Evolutionary conservation across 2,888 invertebrate species (phyloP).

Genomic region (Morpho helenor): DNA sequence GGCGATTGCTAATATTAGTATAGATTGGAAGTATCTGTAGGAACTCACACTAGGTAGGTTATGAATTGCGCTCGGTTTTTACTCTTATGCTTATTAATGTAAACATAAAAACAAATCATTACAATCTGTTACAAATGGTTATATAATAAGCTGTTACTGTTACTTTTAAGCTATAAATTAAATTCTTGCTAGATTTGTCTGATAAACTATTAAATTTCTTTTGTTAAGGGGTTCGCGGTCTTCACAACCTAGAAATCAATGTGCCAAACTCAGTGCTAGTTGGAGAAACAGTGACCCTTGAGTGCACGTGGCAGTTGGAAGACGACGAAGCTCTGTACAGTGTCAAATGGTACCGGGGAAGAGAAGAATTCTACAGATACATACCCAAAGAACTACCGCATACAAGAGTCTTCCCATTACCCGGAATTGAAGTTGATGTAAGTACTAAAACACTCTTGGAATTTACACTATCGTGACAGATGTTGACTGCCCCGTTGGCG

Average conservation of each 20-base stretch:
- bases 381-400: constrained; percentile 89
- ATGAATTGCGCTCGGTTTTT: no score
- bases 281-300: constrained; percentile 85
- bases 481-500: no score
- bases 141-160: no score
- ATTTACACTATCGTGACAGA: no score
- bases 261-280: constrained; percentile 85
- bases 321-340: constrained; percentile 85
- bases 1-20: no score
- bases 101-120: no score
- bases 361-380: constrained; percentile 88
- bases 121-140: not conserved
- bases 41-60: no score
- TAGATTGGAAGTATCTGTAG: no score
- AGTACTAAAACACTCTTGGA: constrained; percentile 52
- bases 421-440: constrained; percentile 86
- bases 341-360: constrained; percentile 90
- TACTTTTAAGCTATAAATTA: no score
- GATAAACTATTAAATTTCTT: not conserved
- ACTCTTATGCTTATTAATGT: no score
- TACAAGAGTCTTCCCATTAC: constrained; percentile 84
- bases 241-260: constrained; percentile 84
- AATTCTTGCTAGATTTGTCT: no score
- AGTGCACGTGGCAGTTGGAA: constrained; percentile 87
- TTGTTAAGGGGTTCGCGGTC: constrained; percentile 75